Percentiles rank a stretch among this genome's conserved stretches.
These are phyloP conservation scores for Trichechus manatus DNA, from an alignment of 2,113 vertebrate species.

Conservation along the genomic window DNA sequence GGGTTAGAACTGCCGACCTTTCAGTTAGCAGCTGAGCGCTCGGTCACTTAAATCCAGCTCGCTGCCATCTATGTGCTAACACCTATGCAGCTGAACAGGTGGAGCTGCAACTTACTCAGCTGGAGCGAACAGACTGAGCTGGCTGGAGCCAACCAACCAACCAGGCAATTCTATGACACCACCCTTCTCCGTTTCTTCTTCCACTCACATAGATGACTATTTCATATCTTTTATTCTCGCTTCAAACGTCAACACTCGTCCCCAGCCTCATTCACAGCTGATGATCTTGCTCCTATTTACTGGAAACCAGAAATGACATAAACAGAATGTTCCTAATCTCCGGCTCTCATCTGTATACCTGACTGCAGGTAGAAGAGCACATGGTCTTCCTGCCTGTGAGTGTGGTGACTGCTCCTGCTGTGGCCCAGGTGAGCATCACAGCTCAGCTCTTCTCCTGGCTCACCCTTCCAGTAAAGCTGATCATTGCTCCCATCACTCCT, in stretches of 20 bases:
- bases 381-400: neutral
- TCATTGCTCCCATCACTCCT: neutral
- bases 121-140: no score
- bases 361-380: neutral
- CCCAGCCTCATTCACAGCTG: neutral
- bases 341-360: fast-evolving
- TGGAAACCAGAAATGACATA: neutral
- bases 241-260: neutral
- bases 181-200: no score
- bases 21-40: no score
- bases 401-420: neutral
- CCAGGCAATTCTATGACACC: neutral
- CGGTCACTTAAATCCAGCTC: neutral
- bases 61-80: neutral
- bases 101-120: no score
- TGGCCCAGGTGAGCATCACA: neutral
- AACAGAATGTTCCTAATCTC: neutral
- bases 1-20: no score
- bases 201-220: neutral
- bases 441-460: neutral
- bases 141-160: neutral
- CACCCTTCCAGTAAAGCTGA: neutral
- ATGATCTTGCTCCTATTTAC: neutral
- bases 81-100: no score
- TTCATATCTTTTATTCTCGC: neutral